A percentile compares a stretch with the other conserved stretches of the same genome.
phyloP scores from a whole-genome alignment of 2,113 vertebrate genomes.

The Bujurquina vittata region DNA sequence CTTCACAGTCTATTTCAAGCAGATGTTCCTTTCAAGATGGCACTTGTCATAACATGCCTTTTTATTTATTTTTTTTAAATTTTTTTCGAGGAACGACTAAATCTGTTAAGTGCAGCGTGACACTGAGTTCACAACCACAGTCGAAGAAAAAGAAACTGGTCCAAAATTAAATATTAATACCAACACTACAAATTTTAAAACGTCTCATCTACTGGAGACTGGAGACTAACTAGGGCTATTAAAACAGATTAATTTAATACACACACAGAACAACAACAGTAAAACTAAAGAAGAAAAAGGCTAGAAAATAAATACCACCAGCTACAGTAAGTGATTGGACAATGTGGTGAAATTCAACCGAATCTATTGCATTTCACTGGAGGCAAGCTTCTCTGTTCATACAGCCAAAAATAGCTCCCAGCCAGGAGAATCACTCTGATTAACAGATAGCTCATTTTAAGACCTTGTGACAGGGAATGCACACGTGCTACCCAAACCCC shows the following conservation, averaged over 20 bases:
- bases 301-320: background rate
- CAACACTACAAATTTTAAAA: slow-evolving; percentile 2
- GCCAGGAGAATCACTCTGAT: slow-evolving; percentile 47
- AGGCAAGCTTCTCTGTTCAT: slow-evolving; percentile 7
- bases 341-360: slow-evolving; percentile 26
- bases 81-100: background rate
- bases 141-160: slow-evolving; percentile 15
- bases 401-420: slow-evolving; percentile 45
- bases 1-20: background rate
- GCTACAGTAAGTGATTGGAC: background rate
- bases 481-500: slow-evolving; percentile 15
- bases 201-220: background rate
- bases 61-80: background rate
- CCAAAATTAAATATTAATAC: slow-evolving; percentile 23
- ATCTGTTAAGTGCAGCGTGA: slow-evolving; percentile 2
- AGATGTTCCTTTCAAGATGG: background rate
- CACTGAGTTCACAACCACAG: background rate
- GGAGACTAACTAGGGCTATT: background rate
- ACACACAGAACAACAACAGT: background rate
- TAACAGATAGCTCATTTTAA: slow-evolving; percentile 56
- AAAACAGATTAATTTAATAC: background rate
- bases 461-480: slow-evolving; percentile 40
- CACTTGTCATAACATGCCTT: background rate
- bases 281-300: background rate
- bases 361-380: slow-evolving; percentile 39